These are phyloP conservation scores for Trinorchestia longiramus DNA, from an alignment of 1,140 invertebrate genomes.

Conservation along the genomic window DNA sequence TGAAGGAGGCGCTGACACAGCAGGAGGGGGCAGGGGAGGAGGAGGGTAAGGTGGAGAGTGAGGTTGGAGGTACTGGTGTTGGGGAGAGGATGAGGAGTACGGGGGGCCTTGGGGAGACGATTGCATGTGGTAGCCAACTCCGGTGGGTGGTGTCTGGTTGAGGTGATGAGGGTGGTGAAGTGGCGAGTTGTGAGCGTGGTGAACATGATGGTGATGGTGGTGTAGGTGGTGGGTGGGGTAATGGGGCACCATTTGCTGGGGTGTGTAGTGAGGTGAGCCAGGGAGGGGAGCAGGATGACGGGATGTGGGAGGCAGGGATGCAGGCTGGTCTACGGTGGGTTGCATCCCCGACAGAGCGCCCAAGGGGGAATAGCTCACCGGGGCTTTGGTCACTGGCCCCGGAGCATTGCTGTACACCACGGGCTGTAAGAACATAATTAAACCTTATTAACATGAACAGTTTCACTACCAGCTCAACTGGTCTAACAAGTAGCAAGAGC, in stretches of 20 bases:
- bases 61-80: slow-evolving; percentile 54
- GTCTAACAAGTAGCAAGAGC: too few species aligned
- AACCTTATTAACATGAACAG: too few species aligned
- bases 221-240: slow-evolving; percentile 68
- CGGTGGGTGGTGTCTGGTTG: slow-evolving; percentile 59
- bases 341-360: slow-evolving; percentile 88
- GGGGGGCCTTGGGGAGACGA: not conserved
- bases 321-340: slow-evolving; percentile 71
- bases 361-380: slow-evolving; percentile 79
- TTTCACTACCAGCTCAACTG: too few species aligned
- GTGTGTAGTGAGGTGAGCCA: slow-evolving; percentile 72
- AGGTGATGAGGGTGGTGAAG: slow-evolving; percentile 68
- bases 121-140: not conserved
- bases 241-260: slow-evolving; percentile 75
- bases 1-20: not conserved
- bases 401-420: slow-evolving; percentile 33
- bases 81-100: slow-evolving; percentile 56
- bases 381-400: slow-evolving; percentile 54
- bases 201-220: slow-evolving; percentile 70
- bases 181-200: slow-evolving; percentile 67
- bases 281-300: slow-evolving; percentile 67
- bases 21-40: slow-evolving; percentile 56
- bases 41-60: slow-evolving; percentile 58
- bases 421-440: not conserved
- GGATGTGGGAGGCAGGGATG: slow-evolving; percentile 49